phyloP scores from a whole-genome alignment of 2,888 invertebrate species.

The Fabriciana adippe region DNA sequence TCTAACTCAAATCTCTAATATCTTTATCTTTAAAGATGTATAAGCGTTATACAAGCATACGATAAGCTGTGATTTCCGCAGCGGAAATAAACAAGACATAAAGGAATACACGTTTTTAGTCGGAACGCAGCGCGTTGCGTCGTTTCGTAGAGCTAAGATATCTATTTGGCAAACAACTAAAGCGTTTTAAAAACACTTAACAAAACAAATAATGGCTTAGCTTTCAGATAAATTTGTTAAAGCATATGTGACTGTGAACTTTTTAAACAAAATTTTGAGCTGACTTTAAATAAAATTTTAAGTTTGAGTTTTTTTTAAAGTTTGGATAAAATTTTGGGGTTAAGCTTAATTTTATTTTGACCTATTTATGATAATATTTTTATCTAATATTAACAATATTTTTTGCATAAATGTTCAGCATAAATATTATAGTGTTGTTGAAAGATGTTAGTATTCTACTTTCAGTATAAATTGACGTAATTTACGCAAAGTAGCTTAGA shows the following conservation, averaged over 20 bases:
- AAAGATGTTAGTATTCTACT: too few relatives aligned
- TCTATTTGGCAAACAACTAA: conserved; percentile 25
- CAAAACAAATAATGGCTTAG: conserved; percentile 21
- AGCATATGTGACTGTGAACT: neutral
- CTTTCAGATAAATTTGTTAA: neutral
- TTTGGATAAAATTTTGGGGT: too few relatives aligned
- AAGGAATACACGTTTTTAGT: conserved; percentile 24
- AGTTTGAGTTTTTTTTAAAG: too few relatives aligned
- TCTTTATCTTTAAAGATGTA: neutral
- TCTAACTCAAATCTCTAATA: neutral
- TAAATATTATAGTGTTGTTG: too few relatives aligned
- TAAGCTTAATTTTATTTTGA: too few relatives aligned
- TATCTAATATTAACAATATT: too few relatives aligned
- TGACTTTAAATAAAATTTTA: too few relatives aligned
- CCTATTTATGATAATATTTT: too few relatives aligned
- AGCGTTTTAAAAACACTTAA: conserved; percentile 26
- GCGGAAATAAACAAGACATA: conserved; percentile 14
- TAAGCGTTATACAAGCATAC: neutral
- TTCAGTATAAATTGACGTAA: too few relatives aligned
- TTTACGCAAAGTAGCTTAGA: too few relatives aligned
- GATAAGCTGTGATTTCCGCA: conserved; percentile 12
- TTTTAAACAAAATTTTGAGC: neutral
- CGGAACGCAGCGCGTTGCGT: neutral
- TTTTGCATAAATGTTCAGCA: too few relatives aligned
- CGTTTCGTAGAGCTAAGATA: conserved; percentile 6